Base-by-base conservation (phyloP, 2,888 invertebrate species). In the Pemphredon lugubris region DNA sequence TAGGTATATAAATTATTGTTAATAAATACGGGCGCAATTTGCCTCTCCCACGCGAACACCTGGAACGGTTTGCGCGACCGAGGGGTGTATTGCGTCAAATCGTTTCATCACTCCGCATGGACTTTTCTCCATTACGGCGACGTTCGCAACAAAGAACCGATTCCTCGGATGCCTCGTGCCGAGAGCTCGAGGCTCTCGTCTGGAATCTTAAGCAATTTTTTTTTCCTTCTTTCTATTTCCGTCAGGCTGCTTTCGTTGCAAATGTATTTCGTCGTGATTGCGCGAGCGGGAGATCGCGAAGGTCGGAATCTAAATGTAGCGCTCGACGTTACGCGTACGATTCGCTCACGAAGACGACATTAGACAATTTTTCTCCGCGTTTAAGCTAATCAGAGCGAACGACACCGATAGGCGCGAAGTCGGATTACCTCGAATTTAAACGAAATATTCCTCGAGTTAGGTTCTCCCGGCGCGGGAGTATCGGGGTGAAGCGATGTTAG, bases 21-120 rank as follows among this genome's bases (percentile, higher is more conserved):
- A 64, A 71, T 68, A 61, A 72, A 57, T 50, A 34, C 30, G 42
- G 44, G 47, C 40, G 57, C 40, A 48, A 63, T 64, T 72, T 64
- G 58, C 65, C 50, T 73, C 77, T 80, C 82, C 82, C 76, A 82
- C 82, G 82, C 77, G 61, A 59, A 58, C 81, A 81, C 81, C 81
- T 79, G 79, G 66, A 73, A 75, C 73, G 73, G 66, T 81, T 73
- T 53, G 68, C 70, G 64, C 48, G 70, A 60, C 26, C 64, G 47
- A 63, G 53, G 75, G 74, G 77, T 61, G 68, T 50, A 64, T 77
- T 69, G 77, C 77, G 51, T 71, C 66, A 67, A 76, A 54, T 34
- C 34, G 66, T 77, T 77, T 77, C 77, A 61, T 78, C 77, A 72
- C 50, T 55, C 47, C 26, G 23, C 44, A 1, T 23, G 23, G 64